Conservation (phyloP, 2,113 vertebrate genomes). For the Micronycteris hirsuta region DNA sequence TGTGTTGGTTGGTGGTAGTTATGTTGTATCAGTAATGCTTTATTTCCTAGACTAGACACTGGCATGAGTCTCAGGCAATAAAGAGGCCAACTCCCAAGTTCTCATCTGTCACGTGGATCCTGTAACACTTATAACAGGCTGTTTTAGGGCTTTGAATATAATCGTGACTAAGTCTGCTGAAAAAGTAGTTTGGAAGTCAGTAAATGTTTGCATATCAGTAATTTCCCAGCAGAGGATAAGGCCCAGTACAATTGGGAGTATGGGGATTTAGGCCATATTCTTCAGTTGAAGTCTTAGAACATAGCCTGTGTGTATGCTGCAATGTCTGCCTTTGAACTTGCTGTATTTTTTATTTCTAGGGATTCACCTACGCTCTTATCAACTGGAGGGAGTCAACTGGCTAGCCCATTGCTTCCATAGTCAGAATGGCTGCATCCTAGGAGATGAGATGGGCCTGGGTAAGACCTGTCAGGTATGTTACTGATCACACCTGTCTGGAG, state of each 20-base stretch:
- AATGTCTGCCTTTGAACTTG: neutral
- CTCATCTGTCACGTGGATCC: neutral
- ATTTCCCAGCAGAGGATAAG: neutral
- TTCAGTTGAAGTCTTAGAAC: neutral
- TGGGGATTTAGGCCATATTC: neutral
- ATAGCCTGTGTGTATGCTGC: neutral
- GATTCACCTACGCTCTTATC: conserved; percentile 87
- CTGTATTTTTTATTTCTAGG: conserved; percentile 75
- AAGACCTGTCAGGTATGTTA: conserved; percentile 93
- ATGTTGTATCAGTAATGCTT: neutral
- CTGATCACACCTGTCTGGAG: too few relatives aligned
- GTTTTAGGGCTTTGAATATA: neutral
- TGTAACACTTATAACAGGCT: neutral
- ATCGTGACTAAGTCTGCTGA: neutral
- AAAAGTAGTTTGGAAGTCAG: neutral
- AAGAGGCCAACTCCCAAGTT: neutral
- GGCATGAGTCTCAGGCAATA: neutral
- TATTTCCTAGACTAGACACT: neutral
- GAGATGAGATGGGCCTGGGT: conserved; percentile 96
- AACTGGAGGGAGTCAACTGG: conserved; percentile 91
- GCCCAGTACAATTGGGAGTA: neutral
- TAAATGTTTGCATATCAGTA: neutral
- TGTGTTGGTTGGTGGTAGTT: neutral
- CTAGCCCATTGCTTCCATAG: conserved; percentile 80
- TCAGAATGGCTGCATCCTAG: conserved; percentile 91